phyloP scores from a whole-genome alignment of 2,797 vertebrate species.

The Onychomys arenicola region DNA sequence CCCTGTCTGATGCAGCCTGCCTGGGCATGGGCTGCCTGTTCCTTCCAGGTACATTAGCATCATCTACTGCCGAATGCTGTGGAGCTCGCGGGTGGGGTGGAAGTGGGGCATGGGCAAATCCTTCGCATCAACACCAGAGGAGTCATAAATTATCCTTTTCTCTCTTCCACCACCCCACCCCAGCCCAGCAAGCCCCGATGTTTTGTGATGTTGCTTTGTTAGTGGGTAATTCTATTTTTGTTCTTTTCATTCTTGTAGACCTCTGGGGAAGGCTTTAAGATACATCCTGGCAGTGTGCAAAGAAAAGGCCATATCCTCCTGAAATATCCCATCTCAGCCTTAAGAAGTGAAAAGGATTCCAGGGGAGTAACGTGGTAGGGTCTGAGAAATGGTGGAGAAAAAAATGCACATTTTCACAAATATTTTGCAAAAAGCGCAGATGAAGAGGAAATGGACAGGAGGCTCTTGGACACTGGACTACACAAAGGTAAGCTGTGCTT shows the following conservation, averaged over 20 bases:
- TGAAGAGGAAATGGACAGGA: background rate
- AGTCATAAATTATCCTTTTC: constrained; percentile 63
- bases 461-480: background rate
- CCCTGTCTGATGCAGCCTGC: constrained; percentile 90
- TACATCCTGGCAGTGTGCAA: background rate
- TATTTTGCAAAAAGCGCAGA: background rate
- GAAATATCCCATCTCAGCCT: background rate
- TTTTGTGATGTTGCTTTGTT: constrained; percentile 48
- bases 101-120: constrained; percentile 62
- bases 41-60: constrained; percentile 92
- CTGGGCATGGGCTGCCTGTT: constrained; percentile 87
- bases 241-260: background rate
- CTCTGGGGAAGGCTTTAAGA: background rate
- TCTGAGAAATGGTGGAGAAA: background rate
- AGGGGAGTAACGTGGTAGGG: background rate
- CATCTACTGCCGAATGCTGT: constrained; percentile 84
- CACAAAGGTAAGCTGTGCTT: constrained; percentile 51
- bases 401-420: background rate
- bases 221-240: background rate
- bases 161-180: background rate
- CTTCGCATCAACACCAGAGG: constrained; percentile 58
- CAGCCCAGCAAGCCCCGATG: background rate
- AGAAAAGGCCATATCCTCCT: background rate
- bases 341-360: background rate
- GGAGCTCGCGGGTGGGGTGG: constrained; percentile 66